Evolutionary conservation across 2,797 vertebrate genomes (phyloP).

Genomic region (Lacerta agilis): DNA sequence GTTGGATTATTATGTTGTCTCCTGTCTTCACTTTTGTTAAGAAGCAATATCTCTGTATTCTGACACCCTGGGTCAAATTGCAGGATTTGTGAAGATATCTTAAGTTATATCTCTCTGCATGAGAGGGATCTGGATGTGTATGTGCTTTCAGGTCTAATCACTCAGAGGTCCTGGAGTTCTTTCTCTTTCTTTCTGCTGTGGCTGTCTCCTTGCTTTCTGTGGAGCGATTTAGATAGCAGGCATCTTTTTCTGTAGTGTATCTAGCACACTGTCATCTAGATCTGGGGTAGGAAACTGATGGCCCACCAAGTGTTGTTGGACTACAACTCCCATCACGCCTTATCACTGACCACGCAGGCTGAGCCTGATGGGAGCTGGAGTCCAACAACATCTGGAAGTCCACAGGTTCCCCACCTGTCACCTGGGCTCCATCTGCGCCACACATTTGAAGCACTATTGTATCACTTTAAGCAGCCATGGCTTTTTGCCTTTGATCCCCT

Average conservation of each 20-base stretch:
- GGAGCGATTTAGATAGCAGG: neutral
- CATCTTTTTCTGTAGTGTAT: neutral
- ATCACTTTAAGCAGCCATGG: neutral
- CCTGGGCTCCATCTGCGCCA: too few species aligned
- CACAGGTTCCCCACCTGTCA: too few species aligned
- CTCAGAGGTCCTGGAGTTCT: too few species aligned
- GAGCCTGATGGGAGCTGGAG: too few species aligned
- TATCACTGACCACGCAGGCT: neutral
- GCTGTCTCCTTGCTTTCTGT: neutral
- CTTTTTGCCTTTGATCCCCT: neutral
- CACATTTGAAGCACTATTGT: too few species aligned
- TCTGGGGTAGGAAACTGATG: neutral
- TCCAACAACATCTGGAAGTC: too few species aligned
- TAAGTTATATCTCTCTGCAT: neutral
- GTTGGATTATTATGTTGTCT: neutral
- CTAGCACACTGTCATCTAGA: neutral
- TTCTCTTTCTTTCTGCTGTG: neutral
- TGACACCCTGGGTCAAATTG: neutral
- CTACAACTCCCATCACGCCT: too few species aligned
- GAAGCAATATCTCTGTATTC: neutral
- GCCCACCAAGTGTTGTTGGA: neutral
- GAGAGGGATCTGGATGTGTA: neutral
- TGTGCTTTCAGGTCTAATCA: too few species aligned
- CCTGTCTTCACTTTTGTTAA: neutral
- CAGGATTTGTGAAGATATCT: neutral